Percentiles rank a stretch among this genome's conserved stretches.
Evolutionary conservation across 2,113 vertebrate species (phyloP).

Genomic region (Solea solea): DNA sequence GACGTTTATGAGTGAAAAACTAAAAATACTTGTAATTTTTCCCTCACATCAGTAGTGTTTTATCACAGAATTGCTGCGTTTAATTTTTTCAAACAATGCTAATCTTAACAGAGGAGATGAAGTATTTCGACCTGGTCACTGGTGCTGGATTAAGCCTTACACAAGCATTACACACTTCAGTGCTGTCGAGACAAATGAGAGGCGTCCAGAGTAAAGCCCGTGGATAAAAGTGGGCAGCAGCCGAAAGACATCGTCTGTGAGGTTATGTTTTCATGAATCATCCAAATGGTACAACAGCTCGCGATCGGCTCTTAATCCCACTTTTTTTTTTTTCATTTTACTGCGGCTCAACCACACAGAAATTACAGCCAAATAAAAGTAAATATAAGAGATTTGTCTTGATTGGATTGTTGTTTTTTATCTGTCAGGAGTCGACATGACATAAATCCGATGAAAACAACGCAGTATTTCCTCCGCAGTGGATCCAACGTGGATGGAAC

Average conservation of each 20-base stretch:
- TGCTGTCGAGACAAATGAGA: slow-evolving; percentile 5
- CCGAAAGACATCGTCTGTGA: slow-evolving; percentile 22
- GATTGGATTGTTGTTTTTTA: neutral
- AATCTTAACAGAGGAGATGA: no score
- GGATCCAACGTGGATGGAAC: neutral
- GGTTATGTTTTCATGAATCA: slow-evolving; percentile 19
- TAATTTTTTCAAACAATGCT: neutral
- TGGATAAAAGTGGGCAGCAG: slow-evolving; percentile 16
- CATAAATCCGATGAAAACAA: slow-evolving; percentile 10
- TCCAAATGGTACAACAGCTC: slow-evolving; percentile 4
- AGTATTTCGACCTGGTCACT: no score
- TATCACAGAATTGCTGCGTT: no score
- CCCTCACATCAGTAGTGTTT: no score
- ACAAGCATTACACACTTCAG: slow-evolving; percentile 38
- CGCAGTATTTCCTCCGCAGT: neutral
- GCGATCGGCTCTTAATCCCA: slow-evolving; percentile 42
- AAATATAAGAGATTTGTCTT: slow-evolving; percentile 13
- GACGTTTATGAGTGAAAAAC: no score
- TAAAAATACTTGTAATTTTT: no score
- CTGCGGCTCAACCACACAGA: slow-evolving; percentile 14
- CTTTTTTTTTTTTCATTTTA: slow-evolving; percentile 40
- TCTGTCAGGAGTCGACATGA: neutral
- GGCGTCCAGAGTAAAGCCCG: slow-evolving; percentile 2
- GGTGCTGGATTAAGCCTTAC: slow-evolving; percentile 17
- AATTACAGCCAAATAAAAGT: slow-evolving; percentile 26